Evolutionary conservation across 2,113 vertebrate species (phyloP), one percentile per base, ranked within the genome.

Genomic region (Plectropomus leopardus): DNA sequence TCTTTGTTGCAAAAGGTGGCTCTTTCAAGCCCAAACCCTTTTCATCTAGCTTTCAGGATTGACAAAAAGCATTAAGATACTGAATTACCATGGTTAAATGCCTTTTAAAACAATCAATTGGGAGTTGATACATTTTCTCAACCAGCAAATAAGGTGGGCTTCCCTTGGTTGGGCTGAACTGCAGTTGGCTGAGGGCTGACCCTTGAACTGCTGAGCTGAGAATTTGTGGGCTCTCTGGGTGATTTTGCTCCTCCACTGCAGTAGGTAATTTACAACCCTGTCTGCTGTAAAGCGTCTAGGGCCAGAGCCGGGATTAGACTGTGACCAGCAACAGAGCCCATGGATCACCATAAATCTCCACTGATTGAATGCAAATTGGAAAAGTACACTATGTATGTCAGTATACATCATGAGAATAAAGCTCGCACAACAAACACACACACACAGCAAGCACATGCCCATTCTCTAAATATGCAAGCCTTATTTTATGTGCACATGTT

Each of bases 331-430:
- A 79, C 89, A 86, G 83, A 79, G 87, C 82, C 74, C 82, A 84
- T 86, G 84, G 89, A 94, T 93, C 88, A 89, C 76, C 78, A 92
- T 93, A 92, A 94, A 94, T 93, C 90, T 86, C 40, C 45, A 64
- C 90, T 91, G 92, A 95, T 92, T 92, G 90, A 95, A 94, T 92
- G 92, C 92, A 94, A 94, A 95, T 93, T 90, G 87, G 88, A 92
- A 91, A 91, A 92, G 77, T 84, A 90, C 80, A 90, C 86, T 61
- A 86, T 74, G 81, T 64, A 83, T 90, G 92, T 93, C 85, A 76
- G 90, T 86, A 86, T 92, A 90, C 86, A 92, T 93, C 89, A 93
- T 84, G 78, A 86, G 71, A 85, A 92, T 86, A 91, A 90, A 93
- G 84, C 82, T 59, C 21, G 59, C 60, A 71, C 68, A 65, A 81